These are phyloP conservation scores for Volucella bombylans DNA, from an alignment of 2,888 invertebrate genomes.

Conservation along the genomic window DNA sequence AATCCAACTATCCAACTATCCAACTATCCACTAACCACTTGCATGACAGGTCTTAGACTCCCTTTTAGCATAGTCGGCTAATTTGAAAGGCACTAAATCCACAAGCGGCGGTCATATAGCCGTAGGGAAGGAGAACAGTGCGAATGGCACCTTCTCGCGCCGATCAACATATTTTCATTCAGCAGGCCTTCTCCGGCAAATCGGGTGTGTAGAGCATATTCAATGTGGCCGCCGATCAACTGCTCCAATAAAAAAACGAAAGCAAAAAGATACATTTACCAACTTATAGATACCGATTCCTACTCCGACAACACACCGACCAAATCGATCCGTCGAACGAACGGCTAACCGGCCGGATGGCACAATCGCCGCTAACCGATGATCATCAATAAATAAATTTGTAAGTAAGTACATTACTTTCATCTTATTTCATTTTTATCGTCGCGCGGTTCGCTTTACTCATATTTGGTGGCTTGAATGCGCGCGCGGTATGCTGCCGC, in stretches of 20 bases:
- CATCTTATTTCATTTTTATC: constrained; percentile 74
- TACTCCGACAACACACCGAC: constrained; percentile 19
- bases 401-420: constrained; percentile 74
- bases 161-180: constrained; percentile 62
- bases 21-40: not conserved
- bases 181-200: constrained; percentile 38
- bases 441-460: constrained; percentile 72
- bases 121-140: constrained; percentile 55
- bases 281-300: constrained; percentile 53
- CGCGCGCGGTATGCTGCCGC: constrained; percentile 30
- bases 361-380: constrained; percentile 73
- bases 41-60: not conserved
- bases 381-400: constrained; percentile 74
- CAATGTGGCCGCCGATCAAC: constrained; percentile 21
- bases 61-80: constrained; percentile 17
- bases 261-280: constrained; percentile 53
- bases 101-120: constrained; percentile 13
- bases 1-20: constrained; percentile 42
- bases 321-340: constrained; percentile 13
- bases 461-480: constrained; percentile 70
- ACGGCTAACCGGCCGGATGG: constrained; percentile 56
- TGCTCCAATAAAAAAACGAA: constrained; percentile 67
- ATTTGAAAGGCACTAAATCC: constrained; percentile 50
- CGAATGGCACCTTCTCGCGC: constrained; percentile 71
- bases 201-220: constrained; percentile 24